Evolutionary conservation across 2,113 vertebrate species (phyloP).

Genomic region (Choloepus hoffmanni): DNA sequence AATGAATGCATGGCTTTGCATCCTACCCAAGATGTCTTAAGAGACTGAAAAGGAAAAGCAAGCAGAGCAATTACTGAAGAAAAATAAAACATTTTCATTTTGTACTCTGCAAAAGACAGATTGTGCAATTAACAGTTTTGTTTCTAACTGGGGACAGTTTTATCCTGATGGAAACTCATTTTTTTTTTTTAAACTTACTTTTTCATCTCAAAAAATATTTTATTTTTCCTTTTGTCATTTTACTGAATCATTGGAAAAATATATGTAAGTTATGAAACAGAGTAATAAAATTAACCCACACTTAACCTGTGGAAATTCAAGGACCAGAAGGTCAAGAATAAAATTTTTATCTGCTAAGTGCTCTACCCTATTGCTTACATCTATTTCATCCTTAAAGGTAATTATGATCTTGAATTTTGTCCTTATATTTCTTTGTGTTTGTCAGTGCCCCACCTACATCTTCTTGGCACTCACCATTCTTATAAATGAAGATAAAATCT

Average conservation of each 20-base stretch:
- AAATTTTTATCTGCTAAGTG: background rate
- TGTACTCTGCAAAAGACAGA: conserved; percentile 16
- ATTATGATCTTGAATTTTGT: background rate
- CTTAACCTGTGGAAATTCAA: background rate
- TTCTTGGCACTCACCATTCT: background rate
- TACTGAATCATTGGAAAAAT: conserved; percentile 20
- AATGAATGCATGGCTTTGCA: background rate
- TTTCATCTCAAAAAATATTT: conserved; percentile 27
- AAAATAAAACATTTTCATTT: conserved; percentile 26
- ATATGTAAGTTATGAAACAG: background rate
- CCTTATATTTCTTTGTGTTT: background rate
- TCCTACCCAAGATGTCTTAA: background rate
- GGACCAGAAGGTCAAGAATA: background rate
- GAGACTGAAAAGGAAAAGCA: background rate
- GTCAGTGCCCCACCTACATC: background rate
- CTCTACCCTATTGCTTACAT: background rate
- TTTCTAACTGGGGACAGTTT: conserved; percentile 1
- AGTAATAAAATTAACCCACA: background rate
- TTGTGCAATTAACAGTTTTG: background rate
- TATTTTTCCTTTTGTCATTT: background rate
- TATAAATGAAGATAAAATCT: background rate
- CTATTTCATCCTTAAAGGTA: background rate
- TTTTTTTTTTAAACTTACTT: background rate
- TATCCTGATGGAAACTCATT: background rate
- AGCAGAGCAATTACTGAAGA: conserved; percentile 11